Evolutionary conservation across 2,888 invertebrate genomes (phyloP).

Genomic region (Ochlodes sylvanus): DNA sequence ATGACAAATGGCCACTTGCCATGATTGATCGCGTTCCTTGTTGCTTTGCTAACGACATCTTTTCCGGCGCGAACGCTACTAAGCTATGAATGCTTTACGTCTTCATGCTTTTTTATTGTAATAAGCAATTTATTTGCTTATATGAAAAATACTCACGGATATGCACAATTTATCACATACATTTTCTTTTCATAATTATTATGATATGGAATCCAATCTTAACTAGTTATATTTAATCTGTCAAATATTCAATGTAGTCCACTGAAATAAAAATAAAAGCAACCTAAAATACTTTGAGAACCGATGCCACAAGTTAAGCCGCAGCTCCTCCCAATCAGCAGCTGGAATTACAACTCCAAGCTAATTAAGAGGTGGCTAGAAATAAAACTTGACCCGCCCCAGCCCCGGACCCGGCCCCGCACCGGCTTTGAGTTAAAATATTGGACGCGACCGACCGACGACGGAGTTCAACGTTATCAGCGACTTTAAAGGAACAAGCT

Average conservation of each 20-base stretch:
- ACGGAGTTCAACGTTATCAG: background rate
- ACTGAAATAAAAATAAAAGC: background rate
- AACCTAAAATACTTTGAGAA: background rate
- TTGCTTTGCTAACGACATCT: conserved; percentile 8
- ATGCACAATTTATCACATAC: no score
- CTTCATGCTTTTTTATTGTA: background rate
- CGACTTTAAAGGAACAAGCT: background rate
- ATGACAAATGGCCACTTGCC: conserved; percentile 8
- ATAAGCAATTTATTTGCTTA: background rate
- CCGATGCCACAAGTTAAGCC: background rate
- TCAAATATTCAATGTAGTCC: no score
- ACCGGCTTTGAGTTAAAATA: conserved; percentile 9
- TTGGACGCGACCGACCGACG: conserved; percentile 4
- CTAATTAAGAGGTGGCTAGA: conserved; percentile 19
- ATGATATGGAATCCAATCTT: no score
- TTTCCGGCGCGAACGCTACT: conserved; percentile 2
- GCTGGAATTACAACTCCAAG: conserved; percentile 15
- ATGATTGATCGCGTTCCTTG: conserved; percentile 7
- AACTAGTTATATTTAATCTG: no score
- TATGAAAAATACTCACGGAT: no score
- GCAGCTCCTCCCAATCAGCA: conserved; percentile 4
- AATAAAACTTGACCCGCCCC: background rate
- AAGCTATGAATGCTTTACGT: background rate
- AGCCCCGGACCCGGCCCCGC: background rate
- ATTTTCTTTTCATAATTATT: no score